Base-by-base conservation (phyloP, 2,113 vertebrate species). In the Lampris megalopsis region DNA sequence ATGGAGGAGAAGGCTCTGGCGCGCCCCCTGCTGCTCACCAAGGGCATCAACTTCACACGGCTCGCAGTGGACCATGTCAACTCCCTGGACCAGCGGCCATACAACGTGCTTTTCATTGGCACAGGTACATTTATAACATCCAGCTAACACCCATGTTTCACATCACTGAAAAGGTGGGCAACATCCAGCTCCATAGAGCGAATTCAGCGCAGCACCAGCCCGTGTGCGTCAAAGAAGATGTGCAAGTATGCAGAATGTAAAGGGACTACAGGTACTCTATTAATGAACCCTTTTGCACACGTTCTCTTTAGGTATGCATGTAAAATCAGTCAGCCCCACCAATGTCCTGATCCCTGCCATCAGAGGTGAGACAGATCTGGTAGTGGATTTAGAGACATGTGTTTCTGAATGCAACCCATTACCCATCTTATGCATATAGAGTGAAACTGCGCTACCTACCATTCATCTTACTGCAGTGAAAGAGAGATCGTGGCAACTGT, bases 11-110 rank as follows among this genome's bases (percentile, higher is more conserved):
- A 94, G 63, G 95, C 96, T 72, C 93, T 90, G 36, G 94, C 93
- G n/a, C 95, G 91, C 81, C 97, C 97, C n/a, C 94, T 99, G 77
- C 94, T 99, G 73, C 96, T 99, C 71, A 95, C 96, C 85, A 98
- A 96, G 68, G 94, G 95, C 0, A 82, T 96, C 73, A 99, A 99
- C 94, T 98, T 98, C 93, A 99, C 98, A 3, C 94, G 94, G 47
- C 81, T 99, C 45, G 97, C 94, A 2, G 98, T 97, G 11, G 96
- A 98, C 62, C 91, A 92, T 0, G 96, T 97, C 1, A 77, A 9
- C 0, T 95, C 94, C 1, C 89, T 97, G 48, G 95, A 97, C 0
- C 95, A 95, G 47, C 83, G 92, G 49, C 4, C 90, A 2, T 98
- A 97, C 59, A 95, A 94, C 47, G 93, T 98, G 92, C 94, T 99